A percentile compares a stretch with the other conserved stretches of the same genome.
These are phyloP conservation scores for Drosophila guanche DNA, from an alignment of 1,140 invertebrate genomes.

Conservation along the genomic window DNA sequence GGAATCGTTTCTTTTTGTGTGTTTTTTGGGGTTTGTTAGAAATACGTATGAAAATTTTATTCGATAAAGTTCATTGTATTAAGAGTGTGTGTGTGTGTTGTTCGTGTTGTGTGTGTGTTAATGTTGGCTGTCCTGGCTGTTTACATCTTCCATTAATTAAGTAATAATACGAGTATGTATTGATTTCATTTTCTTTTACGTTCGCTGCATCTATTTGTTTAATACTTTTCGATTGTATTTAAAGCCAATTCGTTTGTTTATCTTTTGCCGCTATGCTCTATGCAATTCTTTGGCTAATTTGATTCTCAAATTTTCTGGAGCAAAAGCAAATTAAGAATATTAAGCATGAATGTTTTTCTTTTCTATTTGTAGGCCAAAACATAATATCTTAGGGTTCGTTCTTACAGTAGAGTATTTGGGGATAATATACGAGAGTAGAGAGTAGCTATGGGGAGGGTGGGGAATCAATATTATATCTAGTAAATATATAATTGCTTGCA, in stretches of 20 bases:
- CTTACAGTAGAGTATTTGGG: slow-evolving; percentile 53
- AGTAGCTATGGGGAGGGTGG: slow-evolving; percentile 4
- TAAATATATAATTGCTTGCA: slow-evolving; percentile 64
- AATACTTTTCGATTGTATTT: slow-evolving; percentile 57
- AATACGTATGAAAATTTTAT: slow-evolving; percentile 83
- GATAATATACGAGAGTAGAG: slow-evolving; percentile 33
- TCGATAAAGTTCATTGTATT: slow-evolving; percentile 81
- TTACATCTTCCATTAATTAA: slow-evolving; percentile 22
- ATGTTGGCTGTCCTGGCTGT: slow-evolving; percentile 36
- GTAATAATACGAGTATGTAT: slow-evolving; percentile 14
- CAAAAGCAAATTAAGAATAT: slow-evolving; percentile 47
- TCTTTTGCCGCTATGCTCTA: slow-evolving; percentile 47
- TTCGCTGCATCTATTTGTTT: slow-evolving; percentile 42
- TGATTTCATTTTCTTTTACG: slow-evolving; percentile 1
- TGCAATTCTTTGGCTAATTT: slow-evolving; percentile 76
- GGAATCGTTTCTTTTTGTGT: slow-evolving; percentile 1
- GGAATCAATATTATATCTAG: slow-evolving; percentile 50
- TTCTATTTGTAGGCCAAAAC: slow-evolving; percentile 32
- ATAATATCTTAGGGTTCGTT: slow-evolving; percentile 42
- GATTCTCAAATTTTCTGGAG: slow-evolving; percentile 57
- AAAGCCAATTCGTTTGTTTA: slow-evolving; percentile 66
- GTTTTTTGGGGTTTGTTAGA: slow-evolving; percentile 64
- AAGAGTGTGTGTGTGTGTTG: slow-evolving; percentile 42
- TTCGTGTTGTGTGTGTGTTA: slow-evolving; percentile 21
- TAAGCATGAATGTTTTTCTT: slow-evolving; percentile 2